Evolutionary conservation across 2,888 invertebrate genomes (phyloP).

Genomic region (Drosophila seclusa): DNA sequence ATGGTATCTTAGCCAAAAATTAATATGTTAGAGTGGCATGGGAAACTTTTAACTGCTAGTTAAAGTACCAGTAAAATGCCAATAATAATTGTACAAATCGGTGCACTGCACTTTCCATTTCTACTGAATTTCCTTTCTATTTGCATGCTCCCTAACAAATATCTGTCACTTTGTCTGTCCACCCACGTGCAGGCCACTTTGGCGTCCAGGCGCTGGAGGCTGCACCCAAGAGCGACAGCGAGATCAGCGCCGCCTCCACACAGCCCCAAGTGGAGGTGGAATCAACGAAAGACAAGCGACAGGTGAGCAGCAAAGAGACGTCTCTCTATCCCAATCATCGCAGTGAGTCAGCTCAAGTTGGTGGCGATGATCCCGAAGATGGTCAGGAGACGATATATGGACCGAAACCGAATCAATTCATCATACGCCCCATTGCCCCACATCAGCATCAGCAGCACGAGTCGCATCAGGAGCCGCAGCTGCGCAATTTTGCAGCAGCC

Average conservation of each 20-base stretch:
- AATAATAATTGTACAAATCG: no score
- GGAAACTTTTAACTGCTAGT: not conserved
- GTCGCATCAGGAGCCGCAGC: slow-evolving; percentile 80
- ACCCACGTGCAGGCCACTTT: slow-evolving; percentile 61
- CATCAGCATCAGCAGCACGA: slow-evolving; percentile 82
- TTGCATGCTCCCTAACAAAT: not conserved
- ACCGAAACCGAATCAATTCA: slow-evolving; percentile 82
- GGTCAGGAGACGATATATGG: slow-evolving; percentile 84
- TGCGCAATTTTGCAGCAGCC: slow-evolving; percentile 82
- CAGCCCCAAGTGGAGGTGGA: slow-evolving; percentile 46
- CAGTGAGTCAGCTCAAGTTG: slow-evolving; percentile 52
- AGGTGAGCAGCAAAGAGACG: slow-evolving; percentile 82
- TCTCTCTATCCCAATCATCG: slow-evolving; percentile 82
- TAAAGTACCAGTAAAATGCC: not conserved
- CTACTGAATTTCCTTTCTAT: slow-evolving; percentile 8
- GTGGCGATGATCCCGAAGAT: slow-evolving; percentile 82
- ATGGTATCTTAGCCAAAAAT: not conserved
- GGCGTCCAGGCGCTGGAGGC: slow-evolving; percentile 60
- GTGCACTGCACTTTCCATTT: not conserved
- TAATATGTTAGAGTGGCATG: not conserved
- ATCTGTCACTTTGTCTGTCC: not conserved
- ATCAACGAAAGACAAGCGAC: slow-evolving; percentile 83
- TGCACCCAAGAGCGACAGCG: slow-evolving; percentile 55
- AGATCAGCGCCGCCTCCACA: slow-evolving; percentile 46
- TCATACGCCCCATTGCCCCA: slow-evolving; percentile 83